A percentile compares a stretch with the other conserved stretches of the same genome.
Evolutionary conservation across 2,113 vertebrate species (phyloP).

Genomic region (Gnathonemus echidnorhynchus): DNA sequence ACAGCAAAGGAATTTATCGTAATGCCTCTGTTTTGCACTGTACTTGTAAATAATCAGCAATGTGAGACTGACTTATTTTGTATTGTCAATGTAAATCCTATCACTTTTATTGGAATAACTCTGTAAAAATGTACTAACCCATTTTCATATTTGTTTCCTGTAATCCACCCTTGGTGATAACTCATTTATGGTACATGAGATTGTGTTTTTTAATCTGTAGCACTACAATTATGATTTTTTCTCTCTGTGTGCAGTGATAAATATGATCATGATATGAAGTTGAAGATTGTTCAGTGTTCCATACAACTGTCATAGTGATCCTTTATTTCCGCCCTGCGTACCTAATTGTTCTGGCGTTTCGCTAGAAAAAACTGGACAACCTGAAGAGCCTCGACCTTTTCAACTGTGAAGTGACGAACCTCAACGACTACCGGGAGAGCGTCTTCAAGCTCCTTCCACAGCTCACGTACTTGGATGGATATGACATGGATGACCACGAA

Average conservation of each 20-base stretch:
- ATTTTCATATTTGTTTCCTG: neutral
- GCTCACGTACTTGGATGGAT: conserved; percentile 85
- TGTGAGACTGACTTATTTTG: neutral
- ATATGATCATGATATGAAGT: neutral
- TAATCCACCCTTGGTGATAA: neutral
- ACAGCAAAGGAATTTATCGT: neutral
- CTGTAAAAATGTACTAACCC: neutral
- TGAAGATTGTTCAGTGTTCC: neutral
- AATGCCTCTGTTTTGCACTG: neutral
- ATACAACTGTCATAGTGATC: neutral
- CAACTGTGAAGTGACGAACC: conserved; percentile 88
- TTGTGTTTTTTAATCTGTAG: neutral
- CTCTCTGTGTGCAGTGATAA: no score
- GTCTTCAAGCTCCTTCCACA: conserved; percentile 83
- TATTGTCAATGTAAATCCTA: neutral
- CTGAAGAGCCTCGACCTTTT: conserved; percentile 88
- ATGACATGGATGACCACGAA: conserved; percentile 75
- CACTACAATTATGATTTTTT: neutral
- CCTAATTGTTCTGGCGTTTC: neutral
- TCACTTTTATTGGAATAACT: neutral
- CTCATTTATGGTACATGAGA: neutral
- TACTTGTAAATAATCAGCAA: neutral
- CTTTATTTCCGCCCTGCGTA: neutral
- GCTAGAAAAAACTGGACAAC: conserved; percentile 82
- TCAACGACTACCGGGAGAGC: conserved; percentile 83